Evolutionary conservation across 2,888 invertebrate species (phyloP), one percentile per base, ranked within the genome.

Genomic region (Hofmannophila pseudospretella): DNA sequence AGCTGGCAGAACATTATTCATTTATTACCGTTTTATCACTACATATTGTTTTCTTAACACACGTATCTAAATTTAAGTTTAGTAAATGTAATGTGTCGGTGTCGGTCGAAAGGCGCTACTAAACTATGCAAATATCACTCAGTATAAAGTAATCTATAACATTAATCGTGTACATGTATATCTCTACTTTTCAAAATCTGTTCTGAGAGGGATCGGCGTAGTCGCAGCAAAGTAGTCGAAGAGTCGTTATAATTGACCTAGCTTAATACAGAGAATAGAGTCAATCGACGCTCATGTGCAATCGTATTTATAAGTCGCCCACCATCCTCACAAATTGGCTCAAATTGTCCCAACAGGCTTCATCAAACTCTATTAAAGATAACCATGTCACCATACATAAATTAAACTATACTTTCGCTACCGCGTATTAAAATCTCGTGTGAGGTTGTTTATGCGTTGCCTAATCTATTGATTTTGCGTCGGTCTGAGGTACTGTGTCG

Each of bases 301-400:
- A 50, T 54, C 52, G 51, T 68, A 70, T 59, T 53, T 51, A 62
- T 65, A 65, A 65, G 62, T 61, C 67, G 58, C 63, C 64, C 64
- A 68, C 67, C 54, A 66, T 58, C 58, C 54, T 58, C 55, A 53
- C 54, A 67, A 79, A 77, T 79, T 80, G 75, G 62, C 58, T 70
- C 60, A 73, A 77, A 69, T 76, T 67, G 69, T 58, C 50, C 58
- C 69, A 74, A 76, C 68, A 58, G 67, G 67, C 70, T 75, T 70
- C 61, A 76, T 77, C 76, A 67, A 58, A 59, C 54, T 61, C 63
- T 70, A 72, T 75, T 75, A 50, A 51, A 47, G 45, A 42, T 36
- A 8, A 30, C 27, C 5, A 27, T 26, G 22, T 34, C 31, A 39
- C 41, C 30, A 41, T 39, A 25, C 20, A 39, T 7, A 28, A 32